Evolutionary conservation across 2,888 invertebrate species (phyloP), one percentile per base, ranked within the genome.

Genomic region (Melinaea marsaeus): DNA sequence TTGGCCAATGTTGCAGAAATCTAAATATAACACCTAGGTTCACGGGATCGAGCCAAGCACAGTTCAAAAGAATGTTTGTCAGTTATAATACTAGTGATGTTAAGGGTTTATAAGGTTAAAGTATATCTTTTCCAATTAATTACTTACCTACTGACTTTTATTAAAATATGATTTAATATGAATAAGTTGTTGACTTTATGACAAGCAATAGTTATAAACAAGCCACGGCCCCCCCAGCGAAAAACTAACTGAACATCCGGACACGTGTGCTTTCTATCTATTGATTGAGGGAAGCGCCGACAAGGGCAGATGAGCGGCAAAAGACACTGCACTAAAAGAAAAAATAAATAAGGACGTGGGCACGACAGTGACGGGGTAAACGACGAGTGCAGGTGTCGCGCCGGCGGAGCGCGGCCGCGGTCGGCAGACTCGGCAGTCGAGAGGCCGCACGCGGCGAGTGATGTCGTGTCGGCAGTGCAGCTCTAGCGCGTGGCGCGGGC

Each of bases 341-440:
- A 64, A 57, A 61, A 62, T 42, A 56, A 60, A 13, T 54, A 65
- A 54, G 48, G 37, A 51, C 51, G 51, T 6, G 13, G 32, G 51
- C 60, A 63, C 54, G 57, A 58, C 22, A 22, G 54, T 22, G 58
- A 35, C 48, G 58, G 66, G 68, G 66, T 61, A 65, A 59, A 55
- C 33, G 37, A 37, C 32, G 60, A 54, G 62, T n/a, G 61, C 58
- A 64, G 57, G 62, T 63, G 71, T 69, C 65, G 71, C 65, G 47
- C 60, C 62, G 48, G 66, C 59, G 66, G 62, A 62, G 63, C 70
- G 63, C 60, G 60, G 65, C 65, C 60, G 61, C 60, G 64, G 69
- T 66, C 70, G 69, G 66, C 68, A 70, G 66, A 75, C 71, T 65
- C 66, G 78, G 74, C 83, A 86, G 87, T 86, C 75, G 78, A 80